Base-by-base conservation (phyloP, 2,113 vertebrate species). In the Labeo catla region DNA sequence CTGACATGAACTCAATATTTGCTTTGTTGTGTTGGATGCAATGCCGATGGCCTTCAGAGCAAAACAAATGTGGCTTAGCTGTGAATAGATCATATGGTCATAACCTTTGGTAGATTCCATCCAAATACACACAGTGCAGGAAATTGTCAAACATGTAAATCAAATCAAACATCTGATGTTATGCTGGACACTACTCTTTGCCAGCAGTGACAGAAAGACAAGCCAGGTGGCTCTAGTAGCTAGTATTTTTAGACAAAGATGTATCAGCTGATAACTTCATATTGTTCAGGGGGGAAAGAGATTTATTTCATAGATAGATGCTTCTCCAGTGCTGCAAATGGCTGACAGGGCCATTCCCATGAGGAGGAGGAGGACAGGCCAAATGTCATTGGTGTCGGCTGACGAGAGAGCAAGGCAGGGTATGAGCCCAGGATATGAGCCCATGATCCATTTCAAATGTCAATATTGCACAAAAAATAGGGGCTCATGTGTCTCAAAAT, bases 81-180 rank as follows among this genome's bases (percentile, higher is more conserved):
- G 74, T 23, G 12, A 77, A 77, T 36, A 77, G 76, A 77, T 76
- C 73, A 76, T 39, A 57, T 57, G 15, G 23, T 77, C 28, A 39
- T 54, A 77, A 77, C 49, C 76, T 21, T 78, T 11, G 50, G 50
- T 52, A 52, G 50, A 61, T 61, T 2, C 77, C 23, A 0, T 45
- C 77, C 36, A 45, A 61, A 39, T 61, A 12, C 2, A 43, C 66
- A 81, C 28, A 6, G 57, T 16, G 47, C 78, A 78, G 73, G 84
- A 84, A 50, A 84, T 50, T 68, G 81, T 61, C 74, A 36, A n/a
- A 70, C 57, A 87, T 83, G 76, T 81, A 85, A 77, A 86, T 78
- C 83, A 28, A 52, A 81, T 80, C 77, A 59, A 57, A 50, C 66
- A 89, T 65, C 63, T 72, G 77, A 89, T 87, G 65, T 72, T 66